phyloP scores from a whole-genome alignment of 2,797 vertebrate genomes.

The Sylvia borin region DNA sequence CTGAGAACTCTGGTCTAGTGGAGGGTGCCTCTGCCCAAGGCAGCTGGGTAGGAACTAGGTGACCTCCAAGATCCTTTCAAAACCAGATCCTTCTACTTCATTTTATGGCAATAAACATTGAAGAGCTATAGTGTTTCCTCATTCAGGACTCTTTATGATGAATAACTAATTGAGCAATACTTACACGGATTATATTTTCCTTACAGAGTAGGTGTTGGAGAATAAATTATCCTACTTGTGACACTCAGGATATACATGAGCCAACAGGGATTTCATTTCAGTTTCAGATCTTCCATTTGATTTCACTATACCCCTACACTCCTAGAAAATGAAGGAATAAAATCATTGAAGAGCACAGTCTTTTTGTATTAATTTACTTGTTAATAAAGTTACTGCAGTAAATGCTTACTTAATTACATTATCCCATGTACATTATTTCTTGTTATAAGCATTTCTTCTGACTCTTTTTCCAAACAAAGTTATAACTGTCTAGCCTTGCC shows the following conservation, averaged over 20 bases:
- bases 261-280: neutral
- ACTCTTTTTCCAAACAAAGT: neutral
- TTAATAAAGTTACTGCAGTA: neutral
- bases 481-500: neutral
- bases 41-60: neutral
- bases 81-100: neutral
- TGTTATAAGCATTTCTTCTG: neutral
- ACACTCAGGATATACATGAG: neutral
- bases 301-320: neutral
- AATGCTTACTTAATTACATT: neutral
- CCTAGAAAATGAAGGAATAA: neutral
- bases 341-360: neutral
- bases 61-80: neutral
- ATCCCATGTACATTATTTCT: neutral
- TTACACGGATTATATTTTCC: neutral
- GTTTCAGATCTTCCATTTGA: neutral
- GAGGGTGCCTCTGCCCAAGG: fast-evolving
- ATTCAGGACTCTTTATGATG: neutral
- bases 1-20: neutral
- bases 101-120: neutral
- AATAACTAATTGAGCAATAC: neutral
- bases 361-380: neutral
- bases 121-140: neutral
- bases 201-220: neutral
- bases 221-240: neutral